Evolutionary conservation across 2,888 invertebrate genomes (phyloP).

Genomic region (Drosophila peninsularis): DNA sequence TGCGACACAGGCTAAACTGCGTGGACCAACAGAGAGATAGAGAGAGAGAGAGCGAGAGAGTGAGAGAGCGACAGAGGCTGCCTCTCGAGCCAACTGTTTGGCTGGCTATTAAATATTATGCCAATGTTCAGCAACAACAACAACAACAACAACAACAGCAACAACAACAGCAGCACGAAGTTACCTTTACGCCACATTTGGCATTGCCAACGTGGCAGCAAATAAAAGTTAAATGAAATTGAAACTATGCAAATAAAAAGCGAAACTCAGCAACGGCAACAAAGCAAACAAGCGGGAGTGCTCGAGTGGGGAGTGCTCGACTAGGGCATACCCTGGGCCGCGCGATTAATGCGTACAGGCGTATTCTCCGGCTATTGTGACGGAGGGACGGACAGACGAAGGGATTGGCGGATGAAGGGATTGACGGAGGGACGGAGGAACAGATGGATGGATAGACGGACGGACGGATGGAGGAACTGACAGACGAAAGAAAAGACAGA

Average conservation of each 20-base stretch:
- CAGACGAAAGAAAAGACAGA: too few relatives aligned
- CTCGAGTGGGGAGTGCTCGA: background rate
- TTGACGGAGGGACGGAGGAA: too few relatives aligned
- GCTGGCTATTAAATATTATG: constrained; percentile 68
- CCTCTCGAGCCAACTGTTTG: constrained; percentile 39
- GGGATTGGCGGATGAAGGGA: too few relatives aligned
- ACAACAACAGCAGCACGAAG: constrained; percentile 11
- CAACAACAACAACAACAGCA: constrained; percentile 26
- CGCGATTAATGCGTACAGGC: too few relatives aligned
- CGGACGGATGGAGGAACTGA: too few relatives aligned
- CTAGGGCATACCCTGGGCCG: background rate
- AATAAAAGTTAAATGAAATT: constrained; percentile 70
- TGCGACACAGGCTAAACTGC: constrained; percentile 62
- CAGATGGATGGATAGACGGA: too few relatives aligned
- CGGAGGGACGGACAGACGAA: too few relatives aligned
- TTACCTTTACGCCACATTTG: constrained; percentile 29
- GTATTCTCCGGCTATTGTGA: too few relatives aligned
- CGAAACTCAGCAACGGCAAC: constrained; percentile 16
- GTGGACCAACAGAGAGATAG: constrained; percentile 6
- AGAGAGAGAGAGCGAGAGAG: background rate
- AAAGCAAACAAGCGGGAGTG: background rate
- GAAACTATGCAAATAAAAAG: constrained; percentile 69
- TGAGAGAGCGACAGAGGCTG: background rate
- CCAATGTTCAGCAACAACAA: constrained; percentile 50
- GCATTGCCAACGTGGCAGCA: constrained; percentile 45